Conservation (phyloP, 1,140 invertebrate genomes). For the Drosophila willistoni region DNA sequence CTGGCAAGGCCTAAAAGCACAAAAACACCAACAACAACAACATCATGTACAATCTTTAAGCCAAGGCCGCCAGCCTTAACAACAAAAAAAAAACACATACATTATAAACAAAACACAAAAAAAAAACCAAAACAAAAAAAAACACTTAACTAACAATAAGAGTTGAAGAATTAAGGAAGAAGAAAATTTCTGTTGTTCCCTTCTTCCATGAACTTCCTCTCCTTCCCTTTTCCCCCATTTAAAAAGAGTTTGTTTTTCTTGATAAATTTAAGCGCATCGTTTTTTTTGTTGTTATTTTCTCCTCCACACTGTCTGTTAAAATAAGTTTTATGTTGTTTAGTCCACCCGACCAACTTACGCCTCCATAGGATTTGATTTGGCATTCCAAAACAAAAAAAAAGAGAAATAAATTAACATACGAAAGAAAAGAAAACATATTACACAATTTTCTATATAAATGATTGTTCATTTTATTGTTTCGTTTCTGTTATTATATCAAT, state of each 20-base stretch:
- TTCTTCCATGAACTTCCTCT: slow-evolving; percentile 4
- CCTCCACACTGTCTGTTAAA: slow-evolving; percentile 51
- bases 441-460: slow-evolving; percentile 33
- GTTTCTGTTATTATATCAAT: slow-evolving; percentile 69
- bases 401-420: slow-evolving; percentile 20
- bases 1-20: slow-evolving; percentile 76
- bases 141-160: slow-evolving; percentile 70
- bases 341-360: slow-evolving; percentile 21
- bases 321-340: slow-evolving; percentile 60
- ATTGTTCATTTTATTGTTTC: slow-evolving; percentile 59
- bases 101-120: background rate
- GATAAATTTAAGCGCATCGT: slow-evolving; percentile 65
- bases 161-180: slow-evolving; percentile 50
- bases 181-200: slow-evolving; percentile 19
- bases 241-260: slow-evolving; percentile 64
- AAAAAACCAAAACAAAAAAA: slow-evolving; percentile 2
- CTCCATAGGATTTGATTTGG: slow-evolving; percentile 55
- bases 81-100: slow-evolving; percentile 11
- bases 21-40: slow-evolving; percentile 37
- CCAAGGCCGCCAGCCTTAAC: slow-evolving; percentile 55
- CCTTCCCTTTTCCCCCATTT: slow-evolving; percentile 38
- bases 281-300: slow-evolving; percentile 26
- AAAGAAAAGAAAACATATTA: slow-evolving; percentile 37
- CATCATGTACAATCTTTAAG: slow-evolving; percentile 66
- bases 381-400: slow-evolving; percentile 67